phyloP scores from a whole-genome alignment of 53 echinoderm and acorn worm species.

The Paracentrotus lividus region DNA sequence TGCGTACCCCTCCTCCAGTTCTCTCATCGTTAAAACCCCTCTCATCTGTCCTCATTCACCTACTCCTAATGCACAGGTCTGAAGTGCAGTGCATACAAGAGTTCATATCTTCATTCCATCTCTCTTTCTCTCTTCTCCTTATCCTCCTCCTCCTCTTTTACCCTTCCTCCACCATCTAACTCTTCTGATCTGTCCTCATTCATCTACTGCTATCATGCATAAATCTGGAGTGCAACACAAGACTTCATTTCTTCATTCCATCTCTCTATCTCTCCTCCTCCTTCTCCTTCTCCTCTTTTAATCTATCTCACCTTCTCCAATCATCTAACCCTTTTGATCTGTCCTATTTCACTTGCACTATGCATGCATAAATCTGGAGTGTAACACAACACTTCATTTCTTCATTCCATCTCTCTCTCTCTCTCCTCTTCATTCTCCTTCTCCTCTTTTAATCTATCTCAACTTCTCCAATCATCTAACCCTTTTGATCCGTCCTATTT shows the following conservation, averaged over 20 bases:
- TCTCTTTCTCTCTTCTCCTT: not conserved
- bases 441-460: no score
- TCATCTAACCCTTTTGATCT: not conserved
- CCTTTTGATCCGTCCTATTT: not conserved
- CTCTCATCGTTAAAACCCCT: not conserved
- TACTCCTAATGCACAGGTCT: not conserved
- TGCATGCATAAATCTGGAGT: no score
- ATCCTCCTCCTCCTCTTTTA: not conserved
- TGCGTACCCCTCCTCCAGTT: not conserved
- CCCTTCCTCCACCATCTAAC: not conserved
- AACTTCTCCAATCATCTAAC: not conserved
- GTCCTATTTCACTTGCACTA: not conserved
- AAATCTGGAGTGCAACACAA: not conserved
- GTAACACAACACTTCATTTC: not conserved
- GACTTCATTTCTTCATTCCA: not conserved
- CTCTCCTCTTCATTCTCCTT: not conserved
- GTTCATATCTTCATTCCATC: not conserved
- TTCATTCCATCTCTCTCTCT: not conserved
- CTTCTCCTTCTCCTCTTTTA: not conserved
- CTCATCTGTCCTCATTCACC: not conserved
- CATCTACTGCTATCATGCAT: slow-evolving; percentile 8
- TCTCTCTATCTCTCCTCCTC: not conserved
- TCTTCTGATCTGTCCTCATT: not conserved
- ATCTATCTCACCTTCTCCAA: not conserved
- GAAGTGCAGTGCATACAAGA: no score